These are phyloP conservation scores for Drosophila kambysellisi DNA, from an alignment of 2,888 invertebrate species.

Conservation along the genomic window DNA sequence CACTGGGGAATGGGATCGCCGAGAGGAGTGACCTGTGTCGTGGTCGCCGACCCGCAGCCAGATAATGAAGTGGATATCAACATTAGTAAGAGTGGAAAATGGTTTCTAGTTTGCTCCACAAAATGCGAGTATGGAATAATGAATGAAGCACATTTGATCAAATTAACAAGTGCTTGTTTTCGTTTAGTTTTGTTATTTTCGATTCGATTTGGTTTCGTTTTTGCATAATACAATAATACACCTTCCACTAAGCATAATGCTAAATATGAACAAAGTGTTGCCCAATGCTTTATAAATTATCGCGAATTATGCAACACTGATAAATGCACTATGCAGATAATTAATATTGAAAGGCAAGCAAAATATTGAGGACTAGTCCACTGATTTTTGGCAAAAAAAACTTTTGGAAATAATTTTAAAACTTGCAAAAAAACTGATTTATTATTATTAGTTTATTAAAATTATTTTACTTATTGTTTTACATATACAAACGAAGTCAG, in stretches of 20 bases:
- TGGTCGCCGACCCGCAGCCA: slow-evolving; percentile 28
- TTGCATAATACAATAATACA: background rate
- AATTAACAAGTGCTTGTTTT: slow-evolving; percentile 12
- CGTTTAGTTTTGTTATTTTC: too few species aligned
- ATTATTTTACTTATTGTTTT: background rate
- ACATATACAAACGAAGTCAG: background rate
- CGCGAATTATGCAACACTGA: slow-evolving; percentile 6
- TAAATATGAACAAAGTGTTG: background rate
- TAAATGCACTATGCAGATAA: background rate
- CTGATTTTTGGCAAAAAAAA: background rate
- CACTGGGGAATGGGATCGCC: background rate
- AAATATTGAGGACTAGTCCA: background rate
- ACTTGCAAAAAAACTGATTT: background rate
- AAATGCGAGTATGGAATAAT: background rate
- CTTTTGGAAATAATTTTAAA: background rate
- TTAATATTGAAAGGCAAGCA: background rate
- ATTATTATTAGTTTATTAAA: too few species aligned
- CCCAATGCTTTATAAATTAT: background rate
- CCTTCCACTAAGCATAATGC: background rate
- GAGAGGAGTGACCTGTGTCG: slow-evolving; percentile 31
- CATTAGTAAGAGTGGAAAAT: slow-evolving; percentile 15
- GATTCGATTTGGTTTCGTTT: background rate
- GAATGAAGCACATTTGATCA: background rate
- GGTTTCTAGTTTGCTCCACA: slow-evolving; percentile 2
- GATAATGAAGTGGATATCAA: slow-evolving; percentile 48